Conservation (phyloP, 2,888 invertebrate species). For the Hololepta plana region DNA sequence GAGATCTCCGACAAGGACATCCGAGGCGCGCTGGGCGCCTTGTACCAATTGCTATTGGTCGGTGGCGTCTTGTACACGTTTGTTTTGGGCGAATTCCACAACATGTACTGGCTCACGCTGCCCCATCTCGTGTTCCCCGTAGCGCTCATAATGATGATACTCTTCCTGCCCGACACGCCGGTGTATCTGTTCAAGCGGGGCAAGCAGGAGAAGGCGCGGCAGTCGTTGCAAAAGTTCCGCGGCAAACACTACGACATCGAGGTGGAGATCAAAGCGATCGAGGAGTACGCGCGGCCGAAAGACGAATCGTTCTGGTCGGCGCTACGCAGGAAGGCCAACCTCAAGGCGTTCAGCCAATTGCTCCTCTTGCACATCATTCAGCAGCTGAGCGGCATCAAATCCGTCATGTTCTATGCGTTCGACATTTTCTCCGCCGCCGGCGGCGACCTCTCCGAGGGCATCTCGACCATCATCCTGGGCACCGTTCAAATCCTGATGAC, state of each 20-base stretch:
- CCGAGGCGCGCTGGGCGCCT: conserved; percentile 61
- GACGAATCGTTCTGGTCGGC: conserved; percentile 9
- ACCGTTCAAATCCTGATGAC: conserved; percentile 58
- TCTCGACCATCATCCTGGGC: conserved; percentile 58
- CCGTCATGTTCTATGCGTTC: conserved; percentile 59
- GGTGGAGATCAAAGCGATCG: conserved; percentile 44
- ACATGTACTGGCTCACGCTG: conserved; percentile 44
- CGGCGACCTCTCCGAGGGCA: conserved; percentile 37
- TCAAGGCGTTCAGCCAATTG: conserved; percentile 20
- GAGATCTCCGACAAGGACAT: conserved; percentile 67
- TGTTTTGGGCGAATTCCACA: conserved; percentile 43
- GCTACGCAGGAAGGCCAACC: conserved; percentile 16
- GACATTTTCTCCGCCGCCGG: conserved; percentile 52
- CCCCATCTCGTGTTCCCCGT: no score
- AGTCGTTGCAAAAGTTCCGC: conserved; percentile 46
- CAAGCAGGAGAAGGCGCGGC: conserved; percentile 34
- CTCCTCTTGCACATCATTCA: conserved; percentile 40
- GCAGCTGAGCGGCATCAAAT: conserved; percentile 62
- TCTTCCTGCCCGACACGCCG: no score
- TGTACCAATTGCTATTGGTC: conserved; percentile 58
- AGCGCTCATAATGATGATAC: no score
- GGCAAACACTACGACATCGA: conserved; percentile 47
- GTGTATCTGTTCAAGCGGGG: conserved; percentile 41
- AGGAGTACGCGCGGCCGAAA: no score
- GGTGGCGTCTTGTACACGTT: conserved; percentile 63